Base-by-base conservation (phyloP, 2,888 invertebrate species). In the Cantharis nigra region DNA sequence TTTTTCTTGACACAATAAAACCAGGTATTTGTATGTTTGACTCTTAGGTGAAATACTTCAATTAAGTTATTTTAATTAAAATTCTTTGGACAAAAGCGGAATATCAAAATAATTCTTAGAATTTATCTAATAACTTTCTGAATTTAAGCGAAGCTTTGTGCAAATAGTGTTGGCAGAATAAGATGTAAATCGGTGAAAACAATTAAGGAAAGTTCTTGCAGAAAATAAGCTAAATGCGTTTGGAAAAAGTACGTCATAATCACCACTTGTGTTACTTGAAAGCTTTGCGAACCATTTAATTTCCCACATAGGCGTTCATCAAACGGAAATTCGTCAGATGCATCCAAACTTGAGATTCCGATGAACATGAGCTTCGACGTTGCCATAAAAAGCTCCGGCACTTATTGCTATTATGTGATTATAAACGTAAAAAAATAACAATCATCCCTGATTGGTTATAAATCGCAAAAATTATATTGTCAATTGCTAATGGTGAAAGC, bases 401-500 rank as follows among this genome's bases (percentile, higher is more conserved):
- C n/a, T 49, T n/a, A 49, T 49, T 7, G n/a, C 49, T 7, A 7
- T 33, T 49, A 49, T n/a, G n/a, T 5, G n/a, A 33, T 33, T 33
- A 13, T 49, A n/a, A 49, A 49, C 13, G n/a, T n/a, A n/a, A 49
- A 49, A 49, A 49, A 49, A 49, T 13, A 1, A 49, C 7, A 49
- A 49, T n/a, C 7, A n/a, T 5, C 7, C 49, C 7, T 7, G 49
- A 49, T 49, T 49, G 49, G 49, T n/a, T 49, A 49, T n/a, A 49
- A 49, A n/a, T 49, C n/a, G 49, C 49, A n/a, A 49, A 49, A 49
- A 70, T 63, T 67, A 69, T 71, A 76, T 76, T 76, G 71, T 76
- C 72, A 11, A 63, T 72, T 20, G 70, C 70, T 76, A 76, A 76
- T 76, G 73, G 76, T 73, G 14, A 73, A 65, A 70, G 70, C 73